Percentiles rank a stretch among this genome's conserved stretches.
These are phyloP conservation scores for Ptychoptera albimana DNA, from an alignment of 2,888 invertebrate species.

Conservation along the genomic window DNA sequence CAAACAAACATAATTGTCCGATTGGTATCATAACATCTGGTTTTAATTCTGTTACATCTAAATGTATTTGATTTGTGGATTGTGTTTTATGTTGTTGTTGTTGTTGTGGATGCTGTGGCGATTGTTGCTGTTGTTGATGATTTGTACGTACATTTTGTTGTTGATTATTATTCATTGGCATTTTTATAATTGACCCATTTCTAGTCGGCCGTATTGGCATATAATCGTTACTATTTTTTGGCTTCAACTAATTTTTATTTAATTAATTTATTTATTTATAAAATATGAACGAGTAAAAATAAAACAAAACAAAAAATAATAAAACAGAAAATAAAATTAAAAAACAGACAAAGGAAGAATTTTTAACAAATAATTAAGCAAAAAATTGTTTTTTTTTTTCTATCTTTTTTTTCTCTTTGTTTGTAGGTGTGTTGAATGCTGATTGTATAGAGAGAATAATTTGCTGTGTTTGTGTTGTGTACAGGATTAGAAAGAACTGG, in stretches of 20 bases:
- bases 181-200: constrained; percentile 1
- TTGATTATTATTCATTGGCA: constrained; percentile 1
- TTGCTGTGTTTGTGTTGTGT: too few relatives aligned
- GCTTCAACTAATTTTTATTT: constrained; percentile 22
- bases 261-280: background rate
- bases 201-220: constrained; percentile 3
- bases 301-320: constrained; percentile 6
- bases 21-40: constrained; percentile 2
- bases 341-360: background rate
- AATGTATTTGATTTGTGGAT: background rate
- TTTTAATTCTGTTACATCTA: constrained; percentile 1
- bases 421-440: too few relatives aligned
- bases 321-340: background rate
- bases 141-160: constrained; percentile 2
- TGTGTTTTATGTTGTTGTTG: constrained; percentile 5
- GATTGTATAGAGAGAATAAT: too few relatives aligned
- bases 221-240: constrained; percentile 20
- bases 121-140: constrained; percentile 9
- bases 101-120: constrained; percentile 8
- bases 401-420: background rate
- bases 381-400: background rate
- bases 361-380: background rate
- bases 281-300: background rate
- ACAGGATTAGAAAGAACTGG: too few relatives aligned
- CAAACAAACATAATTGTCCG: constrained; percentile 7